Evolutionary conservation across 2,888 invertebrate genomes (phyloP).

Genomic region (Helobdella robusta): DNA sequence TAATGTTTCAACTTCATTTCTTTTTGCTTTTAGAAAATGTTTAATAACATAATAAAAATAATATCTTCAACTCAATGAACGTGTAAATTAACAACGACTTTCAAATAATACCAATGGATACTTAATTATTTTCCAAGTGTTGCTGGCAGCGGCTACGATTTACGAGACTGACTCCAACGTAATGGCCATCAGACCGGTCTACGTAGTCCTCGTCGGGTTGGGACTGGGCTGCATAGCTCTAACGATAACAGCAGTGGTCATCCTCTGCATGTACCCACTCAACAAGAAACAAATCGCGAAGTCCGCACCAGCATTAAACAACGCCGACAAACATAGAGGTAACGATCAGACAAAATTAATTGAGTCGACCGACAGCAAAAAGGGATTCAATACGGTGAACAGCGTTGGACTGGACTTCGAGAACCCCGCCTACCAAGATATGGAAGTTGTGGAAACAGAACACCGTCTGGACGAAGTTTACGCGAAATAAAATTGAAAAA

Average conservation of each 20-base stretch:
- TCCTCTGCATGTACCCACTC: constrained; percentile 21
- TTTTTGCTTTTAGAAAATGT: too few relatives aligned
- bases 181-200: constrained; percentile 24
- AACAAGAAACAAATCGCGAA: too few relatives aligned
- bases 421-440: background rate
- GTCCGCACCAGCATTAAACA: background rate
- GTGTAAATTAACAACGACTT: too few relatives aligned
- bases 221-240: constrained; percentile 20
- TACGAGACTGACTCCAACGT: too few relatives aligned
- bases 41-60: too few relatives aligned
- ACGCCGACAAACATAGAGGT: background rate
- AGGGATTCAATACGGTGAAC: background rate
- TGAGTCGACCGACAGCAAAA: background rate
- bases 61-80: too few relatives aligned
- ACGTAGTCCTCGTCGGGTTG: constrained; percentile 24
- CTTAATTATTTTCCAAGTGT: too few relatives aligned
- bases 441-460: constrained; percentile 15
- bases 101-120: too few relatives aligned
- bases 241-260: constrained; percentile 15
- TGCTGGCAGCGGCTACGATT: too few relatives aligned
- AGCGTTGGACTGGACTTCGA: background rate
- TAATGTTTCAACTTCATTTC: too few relatives aligned
- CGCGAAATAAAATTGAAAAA: too few relatives aligned
- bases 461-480: background rate
- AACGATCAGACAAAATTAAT: background rate